Percentiles rank a stretch among this genome's conserved stretches.
Evolutionary conservation across 2,888 invertebrate genomes (phyloP).

Genomic region (Eucriotettix oculatus): DNA sequence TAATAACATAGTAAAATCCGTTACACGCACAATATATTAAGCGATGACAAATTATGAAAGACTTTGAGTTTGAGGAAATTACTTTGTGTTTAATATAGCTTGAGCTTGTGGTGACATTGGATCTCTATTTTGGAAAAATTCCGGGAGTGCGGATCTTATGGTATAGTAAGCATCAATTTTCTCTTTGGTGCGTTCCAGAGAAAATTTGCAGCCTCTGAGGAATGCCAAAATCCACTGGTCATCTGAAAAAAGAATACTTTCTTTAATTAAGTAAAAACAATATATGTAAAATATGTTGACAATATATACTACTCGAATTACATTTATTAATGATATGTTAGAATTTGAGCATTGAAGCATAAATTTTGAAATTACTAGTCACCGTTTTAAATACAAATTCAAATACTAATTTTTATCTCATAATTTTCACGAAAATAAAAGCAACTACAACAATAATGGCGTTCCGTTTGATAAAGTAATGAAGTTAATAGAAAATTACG

Average conservation of each 20-base stretch:
- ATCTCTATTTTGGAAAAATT: slow-evolving; percentile 23
- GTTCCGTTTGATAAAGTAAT: too few relatives aligned
- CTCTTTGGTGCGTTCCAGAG: slow-evolving; percentile 23
- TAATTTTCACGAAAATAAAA: too few relatives aligned
- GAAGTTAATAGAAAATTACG: too few relatives aligned
- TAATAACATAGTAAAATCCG: too few relatives aligned
- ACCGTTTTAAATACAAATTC: too few relatives aligned
- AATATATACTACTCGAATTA: slow-evolving; percentile 27
- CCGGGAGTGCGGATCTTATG: slow-evolving; percentile 22
- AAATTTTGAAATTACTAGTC: too few relatives aligned
- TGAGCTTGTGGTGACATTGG: slow-evolving; percentile 14
- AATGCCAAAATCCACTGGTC: slow-evolving; percentile 23
- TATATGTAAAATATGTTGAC: slow-evolving; percentile 3
- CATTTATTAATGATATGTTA: slow-evolving; percentile 28
- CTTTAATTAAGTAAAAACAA: neutral
- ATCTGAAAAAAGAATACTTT: slow-evolving; percentile 16
- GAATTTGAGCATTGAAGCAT: too few relatives aligned
- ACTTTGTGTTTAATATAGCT: slow-evolving; percentile 1
- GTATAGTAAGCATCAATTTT: slow-evolving; percentile 25
- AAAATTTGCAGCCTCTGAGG: slow-evolving; percentile 25
- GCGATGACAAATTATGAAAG: too few relatives aligned
- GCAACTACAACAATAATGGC: too few relatives aligned
- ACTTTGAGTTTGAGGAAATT: neutral
- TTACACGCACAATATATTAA: too few relatives aligned
- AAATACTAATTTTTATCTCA: too few relatives aligned